Evolutionary conservation across 2,888 invertebrate species (phyloP).

Genomic region (Sphaerophoria rueppellii): DNA sequence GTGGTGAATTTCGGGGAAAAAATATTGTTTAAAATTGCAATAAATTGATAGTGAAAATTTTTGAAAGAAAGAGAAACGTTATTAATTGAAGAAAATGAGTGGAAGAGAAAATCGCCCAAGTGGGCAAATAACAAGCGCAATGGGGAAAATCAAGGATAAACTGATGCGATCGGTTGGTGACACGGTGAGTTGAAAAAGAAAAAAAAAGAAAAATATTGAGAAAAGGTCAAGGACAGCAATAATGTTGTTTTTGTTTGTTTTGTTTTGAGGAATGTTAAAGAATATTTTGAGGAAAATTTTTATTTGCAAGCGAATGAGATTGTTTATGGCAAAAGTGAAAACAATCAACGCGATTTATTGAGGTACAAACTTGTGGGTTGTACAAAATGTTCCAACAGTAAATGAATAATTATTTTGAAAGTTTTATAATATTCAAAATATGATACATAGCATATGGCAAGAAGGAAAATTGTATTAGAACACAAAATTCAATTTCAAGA

Average conservation of each 20-base stretch:
- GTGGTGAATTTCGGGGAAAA: constrained; percentile 57
- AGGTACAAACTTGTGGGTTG: too few relatives aligned
- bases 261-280: background rate
- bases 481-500: too few relatives aligned
- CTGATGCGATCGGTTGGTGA: constrained; percentile 77
- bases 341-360: too few relatives aligned
- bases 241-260: constrained; percentile 8
- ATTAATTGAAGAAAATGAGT: constrained; percentile 78
- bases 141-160: constrained; percentile 82
- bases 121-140: constrained; percentile 79
- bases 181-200: constrained; percentile 46
- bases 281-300: background rate
- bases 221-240: constrained; percentile 22
- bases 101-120: constrained; percentile 81
- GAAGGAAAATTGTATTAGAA: too few relatives aligned
- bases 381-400: too few relatives aligned
- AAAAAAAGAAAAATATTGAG: background rate
- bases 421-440: too few relatives aligned
- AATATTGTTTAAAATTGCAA: background rate
- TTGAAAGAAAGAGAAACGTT: background rate
- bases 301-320: background rate
- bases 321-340: background rate
- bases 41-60: constrained; percentile 18
- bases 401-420: too few relatives aligned
- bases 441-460: too few relatives aligned